These are phyloP conservation scores for Daktulosphaira vitifoliae DNA, from an alignment of 1,140 invertebrate genomes.

Conservation along the genomic window DNA sequence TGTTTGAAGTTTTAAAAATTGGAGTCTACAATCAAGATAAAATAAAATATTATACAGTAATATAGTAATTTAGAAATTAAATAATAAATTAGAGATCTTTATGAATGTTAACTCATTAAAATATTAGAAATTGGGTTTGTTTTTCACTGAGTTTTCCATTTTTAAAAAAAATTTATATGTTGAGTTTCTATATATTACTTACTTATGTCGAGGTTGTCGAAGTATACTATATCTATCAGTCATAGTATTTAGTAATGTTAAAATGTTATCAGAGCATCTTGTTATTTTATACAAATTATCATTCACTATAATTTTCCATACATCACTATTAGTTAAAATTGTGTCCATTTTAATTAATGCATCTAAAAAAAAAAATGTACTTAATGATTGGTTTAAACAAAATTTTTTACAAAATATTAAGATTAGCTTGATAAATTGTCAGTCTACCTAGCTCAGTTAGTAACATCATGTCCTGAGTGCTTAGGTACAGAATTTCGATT, in stretches of 20 bases:
- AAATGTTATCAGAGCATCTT: slow-evolving; percentile 65
- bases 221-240: slow-evolving; percentile 75
- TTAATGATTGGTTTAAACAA: too few species aligned
- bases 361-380: slow-evolving; percentile 50
- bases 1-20: slow-evolving; percentile 79
- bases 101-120: not conserved
- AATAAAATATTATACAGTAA: slow-evolving; percentile 31
- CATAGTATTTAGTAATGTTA: slow-evolving; percentile 72
- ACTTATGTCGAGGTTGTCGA: slow-evolving; percentile 75
- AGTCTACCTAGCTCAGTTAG: too few species aligned
- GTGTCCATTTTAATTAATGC: slow-evolving; percentile 81
- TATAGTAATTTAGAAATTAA: not conserved
- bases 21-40: slow-evolving; percentile 50
- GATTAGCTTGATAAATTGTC: too few species aligned
- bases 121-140: too few species aligned
- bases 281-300: slow-evolving; percentile 64
- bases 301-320: slow-evolving; percentile 56
- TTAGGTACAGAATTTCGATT: too few species aligned
- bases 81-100: not conserved
- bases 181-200: slow-evolving; percentile 15
- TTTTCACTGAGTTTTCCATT: not conserved
- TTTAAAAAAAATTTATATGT: not conserved
- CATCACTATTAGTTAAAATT: slow-evolving; percentile 57
- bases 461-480: too few species aligned
- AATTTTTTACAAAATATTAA: too few species aligned